Conservation (phyloP, 2,797 vertebrate species). For the Anguilla anguilla region DNA sequence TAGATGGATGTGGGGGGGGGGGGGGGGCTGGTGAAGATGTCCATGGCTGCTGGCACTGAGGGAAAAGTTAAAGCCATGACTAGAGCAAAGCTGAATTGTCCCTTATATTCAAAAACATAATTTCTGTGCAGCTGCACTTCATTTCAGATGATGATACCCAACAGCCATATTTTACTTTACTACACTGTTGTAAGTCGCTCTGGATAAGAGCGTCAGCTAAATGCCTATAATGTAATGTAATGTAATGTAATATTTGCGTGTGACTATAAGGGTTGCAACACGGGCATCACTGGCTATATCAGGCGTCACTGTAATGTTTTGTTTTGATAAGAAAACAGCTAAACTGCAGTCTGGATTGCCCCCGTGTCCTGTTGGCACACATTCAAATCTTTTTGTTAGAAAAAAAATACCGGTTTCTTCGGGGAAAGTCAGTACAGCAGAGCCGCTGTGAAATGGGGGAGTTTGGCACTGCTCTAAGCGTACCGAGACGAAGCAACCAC, state of each 20-base stretch:
- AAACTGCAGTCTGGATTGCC: background rate
- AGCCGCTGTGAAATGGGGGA: background rate
- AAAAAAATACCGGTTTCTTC: background rate
- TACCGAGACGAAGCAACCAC: constrained; percentile 49
- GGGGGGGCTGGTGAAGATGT: background rate
- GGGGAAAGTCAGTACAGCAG: constrained; percentile 48
- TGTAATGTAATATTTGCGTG: no score
- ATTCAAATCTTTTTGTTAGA: background rate
- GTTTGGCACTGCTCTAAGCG: background rate
- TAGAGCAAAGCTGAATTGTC: background rate
- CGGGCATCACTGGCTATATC: background rate
- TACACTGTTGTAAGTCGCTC: no score
- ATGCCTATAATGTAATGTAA: no score
- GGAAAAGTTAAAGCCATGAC: background rate
- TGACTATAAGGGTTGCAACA: background rate
- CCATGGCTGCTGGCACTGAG: background rate
- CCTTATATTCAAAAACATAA: background rate
- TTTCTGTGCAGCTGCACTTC: background rate
- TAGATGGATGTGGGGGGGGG: background rate
- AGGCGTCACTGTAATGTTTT: background rate
- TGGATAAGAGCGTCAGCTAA: no score
- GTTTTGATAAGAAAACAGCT: constrained; percentile 36
- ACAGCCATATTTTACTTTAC: no score
- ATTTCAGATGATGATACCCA: background rate
- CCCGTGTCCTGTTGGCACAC: background rate